Evolutionary conservation across 2,797 vertebrate species (phyloP).

Genomic region (Babyrousa celebensis): DNA sequence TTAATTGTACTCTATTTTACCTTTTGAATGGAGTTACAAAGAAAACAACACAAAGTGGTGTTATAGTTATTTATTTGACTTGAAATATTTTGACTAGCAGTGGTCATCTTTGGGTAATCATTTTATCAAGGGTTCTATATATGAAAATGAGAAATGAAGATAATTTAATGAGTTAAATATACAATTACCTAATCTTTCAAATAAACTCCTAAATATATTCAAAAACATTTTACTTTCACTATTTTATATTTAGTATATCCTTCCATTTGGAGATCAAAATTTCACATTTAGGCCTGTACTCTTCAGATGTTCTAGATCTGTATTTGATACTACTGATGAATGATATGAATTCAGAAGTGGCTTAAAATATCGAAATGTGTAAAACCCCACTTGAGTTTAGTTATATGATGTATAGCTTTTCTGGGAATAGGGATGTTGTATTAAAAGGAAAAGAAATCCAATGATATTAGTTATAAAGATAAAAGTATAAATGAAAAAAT

Average conservation of each 20-base stretch:
- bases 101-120: conserved; percentile 19
- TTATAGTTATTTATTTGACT: conserved; percentile 34
- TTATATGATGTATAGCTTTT: conserved; percentile 23
- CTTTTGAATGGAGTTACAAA: conserved; percentile 28
- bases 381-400: conserved; percentile 48
- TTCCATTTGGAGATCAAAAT: conserved; percentile 71
- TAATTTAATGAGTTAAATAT: conserved; percentile 62
- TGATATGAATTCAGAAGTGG: conserved; percentile 62
- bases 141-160: conserved; percentile 70
- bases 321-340: conserved; percentile 40
- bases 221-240: conserved; percentile 23
- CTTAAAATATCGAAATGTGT: conserved; percentile 52
- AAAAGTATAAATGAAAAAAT: conserved; percentile 68
- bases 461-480: conserved; percentile 70
- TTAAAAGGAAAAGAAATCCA: conserved; percentile 59
- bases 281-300: conserved; percentile 34
- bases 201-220: neutral
- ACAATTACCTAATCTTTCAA: conserved; percentile 50
- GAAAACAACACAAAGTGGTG: neutral
- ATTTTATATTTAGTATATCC: conserved; percentile 58
- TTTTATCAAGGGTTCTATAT: neutral
- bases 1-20: conserved; percentile 49
- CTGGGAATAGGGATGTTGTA: conserved; percentile 18
- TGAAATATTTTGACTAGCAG: conserved; percentile 19
- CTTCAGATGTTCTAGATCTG: neutral